Evolutionary conservation across 1,140 invertebrate genomes (phyloP), one percentile per base, ranked within the genome.

Genomic region (Pseudomyrmex dendroicus): DNA sequence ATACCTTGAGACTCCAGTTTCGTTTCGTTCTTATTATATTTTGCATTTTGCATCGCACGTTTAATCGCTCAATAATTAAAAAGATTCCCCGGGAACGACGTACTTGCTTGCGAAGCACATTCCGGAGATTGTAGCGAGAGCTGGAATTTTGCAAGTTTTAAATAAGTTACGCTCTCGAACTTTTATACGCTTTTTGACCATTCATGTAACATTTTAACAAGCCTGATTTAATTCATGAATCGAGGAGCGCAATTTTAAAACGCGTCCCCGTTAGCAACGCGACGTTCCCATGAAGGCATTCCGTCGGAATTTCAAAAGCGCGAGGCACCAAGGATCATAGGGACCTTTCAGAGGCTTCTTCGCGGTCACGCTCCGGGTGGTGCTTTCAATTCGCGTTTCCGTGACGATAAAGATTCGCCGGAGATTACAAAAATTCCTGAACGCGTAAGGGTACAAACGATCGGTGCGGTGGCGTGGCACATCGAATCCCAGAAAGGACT

Each of bases 401-500:
- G 61, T 64, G 48, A 54, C 78, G 68, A 68, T 78, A 80, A 80
- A 84, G 82, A 84, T 84, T 78, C 73, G n/a, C 22, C 15, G 25
- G 54, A 83, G 82, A 84, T 84, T 84, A 84, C 73, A 84, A 80
- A 80, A 85, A 70, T 66, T 66, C 83, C 35, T 59, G 22, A 72
- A n/a, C 57, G 61, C 25, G 52, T 48, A 66, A 25, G 20, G 35
- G 15, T 17, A 44, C 62, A 35, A 56, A 80, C 68, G 67, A 82
- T 82, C 78, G 68, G 17, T 35, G 35, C 35, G 35, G 35, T 35
- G 35, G 35, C 35, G 35, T 70, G 70, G 59, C 50, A 56, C 25
- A 56, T 74, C 70, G 68, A 74, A 63, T 63, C 9, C 5, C 78
- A 63, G 70, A 13, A 56, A 20, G 35, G 35, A 35, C 35, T 7